phyloP scores from a whole-genome alignment of 2,113 vertebrate species.

The Odocoileus hemionus region DNA sequence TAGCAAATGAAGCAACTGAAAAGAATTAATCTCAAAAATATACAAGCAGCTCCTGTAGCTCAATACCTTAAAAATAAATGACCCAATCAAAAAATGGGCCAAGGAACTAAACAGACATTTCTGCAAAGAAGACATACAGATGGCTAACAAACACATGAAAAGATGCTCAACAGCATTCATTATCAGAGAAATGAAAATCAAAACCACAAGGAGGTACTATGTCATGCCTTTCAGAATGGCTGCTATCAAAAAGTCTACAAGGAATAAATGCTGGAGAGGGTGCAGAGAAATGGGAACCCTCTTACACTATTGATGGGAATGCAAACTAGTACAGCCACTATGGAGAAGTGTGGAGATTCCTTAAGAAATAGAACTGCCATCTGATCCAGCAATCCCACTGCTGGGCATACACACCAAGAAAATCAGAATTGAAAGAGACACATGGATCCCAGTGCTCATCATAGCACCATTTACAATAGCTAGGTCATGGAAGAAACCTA shows the following conservation, averaged over 20 bases:
- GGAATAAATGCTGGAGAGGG: not conserved
- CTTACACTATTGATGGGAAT: not conserved
- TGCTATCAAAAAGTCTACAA: not conserved
- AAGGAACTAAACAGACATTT: not conserved
- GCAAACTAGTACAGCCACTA: not conserved
- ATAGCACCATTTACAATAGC: not conserved
- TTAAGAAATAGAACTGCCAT: not conserved
- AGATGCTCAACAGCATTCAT: not conserved
- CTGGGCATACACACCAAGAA: not conserved
- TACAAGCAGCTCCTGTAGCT: not conserved
- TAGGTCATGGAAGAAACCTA: not conserved
- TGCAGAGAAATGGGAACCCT: not conserved
- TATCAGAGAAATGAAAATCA: not conserved
- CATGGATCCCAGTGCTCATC: not conserved
- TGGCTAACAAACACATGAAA: not conserved
- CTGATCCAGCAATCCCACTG: not conserved
- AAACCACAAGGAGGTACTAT: not conserved
- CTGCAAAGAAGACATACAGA: not conserved
- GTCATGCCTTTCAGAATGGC: not conserved
- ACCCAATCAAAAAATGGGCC: not conserved
- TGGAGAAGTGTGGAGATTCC: not conserved
- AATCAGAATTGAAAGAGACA: not conserved
- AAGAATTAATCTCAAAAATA: not conserved
- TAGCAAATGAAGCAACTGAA: not conserved
- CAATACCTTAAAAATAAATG: not conserved